Percentiles rank a stretch among this genome's conserved stretches.
Conservation (phyloP, 1,140 invertebrate genomes). For the Drosophila malerkotliana region DNA sequence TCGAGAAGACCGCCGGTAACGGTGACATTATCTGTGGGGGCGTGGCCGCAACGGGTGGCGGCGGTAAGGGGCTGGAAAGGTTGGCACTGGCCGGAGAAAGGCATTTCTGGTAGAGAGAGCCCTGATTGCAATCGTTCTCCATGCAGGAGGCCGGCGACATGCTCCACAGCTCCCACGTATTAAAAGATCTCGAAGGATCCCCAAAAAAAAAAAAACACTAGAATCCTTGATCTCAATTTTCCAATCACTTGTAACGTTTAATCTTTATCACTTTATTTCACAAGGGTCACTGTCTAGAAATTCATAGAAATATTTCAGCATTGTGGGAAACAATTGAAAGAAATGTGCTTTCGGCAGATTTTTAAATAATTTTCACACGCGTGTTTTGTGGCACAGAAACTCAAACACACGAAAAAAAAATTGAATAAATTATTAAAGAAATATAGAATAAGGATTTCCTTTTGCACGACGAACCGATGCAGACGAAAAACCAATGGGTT, state of each 20-base stretch:
- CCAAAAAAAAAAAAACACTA: neutral
- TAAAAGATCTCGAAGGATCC: neutral
- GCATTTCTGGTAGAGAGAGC: conserved; percentile 49
- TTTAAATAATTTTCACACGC: neutral
- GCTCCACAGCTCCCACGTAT: conserved; percentile 31
- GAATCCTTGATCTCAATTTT: neutral
- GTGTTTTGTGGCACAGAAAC: neutral
- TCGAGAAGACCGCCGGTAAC: conserved; percentile 27
- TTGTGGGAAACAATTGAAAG: neutral
- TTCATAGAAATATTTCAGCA: neutral
- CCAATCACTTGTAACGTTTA: neutral
- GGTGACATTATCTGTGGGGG: conserved; percentile 3
- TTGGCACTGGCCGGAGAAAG: conserved; percentile 16
- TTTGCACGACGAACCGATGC: conserved; percentile 9
- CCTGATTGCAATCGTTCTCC: conserved; percentile 64
- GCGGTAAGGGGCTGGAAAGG: conserved; percentile 3
- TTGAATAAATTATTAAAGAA: neutral
- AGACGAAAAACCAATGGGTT: conserved; percentile 14
- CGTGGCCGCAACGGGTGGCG: conserved; percentile 5
- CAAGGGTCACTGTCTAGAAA: neutral
- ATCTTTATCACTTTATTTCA: neutral
- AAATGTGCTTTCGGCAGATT: conserved; percentile 2
- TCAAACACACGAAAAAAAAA: conserved; percentile 3
- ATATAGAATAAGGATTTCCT: conserved; percentile 6
- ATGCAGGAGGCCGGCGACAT: conserved; percentile 75